Conservation (phyloP, 1,140 invertebrate species). For the Aphis gossypii region DNA sequence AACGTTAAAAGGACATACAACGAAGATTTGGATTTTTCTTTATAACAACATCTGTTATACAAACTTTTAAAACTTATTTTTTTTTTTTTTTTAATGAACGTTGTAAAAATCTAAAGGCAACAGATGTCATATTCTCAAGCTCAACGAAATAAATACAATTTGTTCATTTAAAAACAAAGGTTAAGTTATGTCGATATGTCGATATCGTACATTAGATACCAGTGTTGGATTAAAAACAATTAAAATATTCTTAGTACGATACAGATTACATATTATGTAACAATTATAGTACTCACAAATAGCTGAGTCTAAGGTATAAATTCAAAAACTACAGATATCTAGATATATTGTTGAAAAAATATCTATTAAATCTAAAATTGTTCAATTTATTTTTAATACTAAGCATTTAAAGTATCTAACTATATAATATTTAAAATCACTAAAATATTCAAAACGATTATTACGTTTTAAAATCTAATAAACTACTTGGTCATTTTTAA, state of each 20-base stretch:
- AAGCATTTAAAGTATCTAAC: not conserved
- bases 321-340: not conserved
- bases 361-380: not conserved
- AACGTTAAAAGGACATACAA: not conserved
- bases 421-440: not conserved
- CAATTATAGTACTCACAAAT: not conserved
- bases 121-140: not conserved
- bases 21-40: not conserved
- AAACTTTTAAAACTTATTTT: conserved; percentile 24
- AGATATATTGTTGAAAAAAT: not conserved
- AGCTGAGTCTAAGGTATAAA: not conserved
- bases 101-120: not conserved
- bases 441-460: too few species aligned
- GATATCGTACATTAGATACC: not conserved
- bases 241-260: not conserved
- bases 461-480: too few species aligned
- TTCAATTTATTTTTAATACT: not conserved
- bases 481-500: too few species aligned
- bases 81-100: conserved; percentile 26
- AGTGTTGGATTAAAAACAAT: not conserved
- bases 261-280: not conserved
- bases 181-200: not conserved
- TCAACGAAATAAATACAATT: not conserved
- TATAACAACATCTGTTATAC: conserved; percentile 29
- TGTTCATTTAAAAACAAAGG: not conserved